Evolutionary conservation across 1,140 invertebrate species (phyloP).

Genomic region (Acromyrmex heyeri): DNA sequence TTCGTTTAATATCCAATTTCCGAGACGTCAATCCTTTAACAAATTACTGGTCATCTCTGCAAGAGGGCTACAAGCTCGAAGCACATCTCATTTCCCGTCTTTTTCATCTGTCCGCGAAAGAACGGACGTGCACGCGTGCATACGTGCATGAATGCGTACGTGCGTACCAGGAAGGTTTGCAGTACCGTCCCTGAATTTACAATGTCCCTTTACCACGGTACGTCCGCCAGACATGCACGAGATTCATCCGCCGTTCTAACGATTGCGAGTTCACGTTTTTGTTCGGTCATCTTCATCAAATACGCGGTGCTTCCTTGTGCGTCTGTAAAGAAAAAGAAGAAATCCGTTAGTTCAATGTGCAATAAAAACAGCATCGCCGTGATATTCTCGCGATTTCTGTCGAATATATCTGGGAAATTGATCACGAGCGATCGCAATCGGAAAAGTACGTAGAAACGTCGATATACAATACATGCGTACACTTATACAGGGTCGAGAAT

Average conservation of each 20-base stretch:
- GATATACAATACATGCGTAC: not conserved
- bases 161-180: slow-evolving; percentile 45
- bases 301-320: not conserved
- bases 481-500: not conserved
- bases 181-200: slow-evolving; percentile 53
- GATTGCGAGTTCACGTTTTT: slow-evolving; percentile 40
- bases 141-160: slow-evolving; percentile 46
- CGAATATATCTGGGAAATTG: not conserved
- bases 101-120: slow-evolving; percentile 65
- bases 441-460: not conserved
- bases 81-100: slow-evolving; percentile 78
- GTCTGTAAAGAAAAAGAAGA: not conserved
- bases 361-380: not conserved
- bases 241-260: slow-evolving; percentile 22
- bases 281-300: slow-evolving; percentile 27
- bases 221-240: slow-evolving; percentile 32
- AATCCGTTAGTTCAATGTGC: not conserved
- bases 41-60: slow-evolving; percentile 81
- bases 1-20: slow-evolving; percentile 84
- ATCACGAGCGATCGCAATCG: slow-evolving; percentile 1
- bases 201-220: slow-evolving; percentile 37
- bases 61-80: slow-evolving; percentile 67
- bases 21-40: slow-evolving; percentile 83
- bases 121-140: slow-evolving; percentile 35
- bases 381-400: not conserved